These are phyloP conservation scores for Tragopan temminckii DNA, from an alignment of 2,797 vertebrate genomes.

Conservation along the genomic window DNA sequence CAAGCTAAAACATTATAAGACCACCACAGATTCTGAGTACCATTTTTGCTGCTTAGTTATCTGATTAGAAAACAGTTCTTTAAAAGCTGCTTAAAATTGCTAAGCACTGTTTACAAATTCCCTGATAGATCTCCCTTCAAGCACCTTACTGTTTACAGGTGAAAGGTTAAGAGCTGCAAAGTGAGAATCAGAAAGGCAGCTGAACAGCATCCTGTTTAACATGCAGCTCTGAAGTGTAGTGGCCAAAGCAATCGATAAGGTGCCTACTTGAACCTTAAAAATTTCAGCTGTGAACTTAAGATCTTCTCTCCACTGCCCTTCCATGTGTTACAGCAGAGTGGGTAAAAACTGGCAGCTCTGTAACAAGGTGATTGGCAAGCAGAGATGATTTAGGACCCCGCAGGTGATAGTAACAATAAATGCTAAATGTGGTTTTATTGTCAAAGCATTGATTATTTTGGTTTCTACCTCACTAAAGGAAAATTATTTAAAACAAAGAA, in stretches of 20 bases:
- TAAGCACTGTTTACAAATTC: neutral
- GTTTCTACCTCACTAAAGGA: neutral
- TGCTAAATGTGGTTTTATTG: neutral
- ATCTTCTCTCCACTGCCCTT: neutral
- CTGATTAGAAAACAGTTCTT: neutral
- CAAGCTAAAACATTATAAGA: conserved; percentile 1
- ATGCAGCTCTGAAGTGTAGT: neutral
- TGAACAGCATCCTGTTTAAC: neutral
- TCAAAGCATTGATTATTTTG: neutral
- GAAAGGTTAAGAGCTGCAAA: neutral
- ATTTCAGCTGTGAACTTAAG: neutral
- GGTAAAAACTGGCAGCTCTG: neutral
- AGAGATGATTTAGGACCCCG: neutral
- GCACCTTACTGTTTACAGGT: neutral
- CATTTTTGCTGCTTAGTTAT: neutral
- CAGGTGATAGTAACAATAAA: neutral
- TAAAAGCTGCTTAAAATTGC: neutral
- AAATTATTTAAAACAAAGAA: neutral
- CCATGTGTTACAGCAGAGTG: neutral
- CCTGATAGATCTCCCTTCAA: neutral
- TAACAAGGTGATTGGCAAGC: neutral
- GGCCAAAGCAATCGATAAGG: neutral
- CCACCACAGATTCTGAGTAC: neutral
- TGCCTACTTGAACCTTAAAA: neutral
- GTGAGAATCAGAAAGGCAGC: neutral